Evolutionary conservation across 2,113 vertebrate genomes (phyloP).

Genomic region (Salminus brasiliensis): DNA sequence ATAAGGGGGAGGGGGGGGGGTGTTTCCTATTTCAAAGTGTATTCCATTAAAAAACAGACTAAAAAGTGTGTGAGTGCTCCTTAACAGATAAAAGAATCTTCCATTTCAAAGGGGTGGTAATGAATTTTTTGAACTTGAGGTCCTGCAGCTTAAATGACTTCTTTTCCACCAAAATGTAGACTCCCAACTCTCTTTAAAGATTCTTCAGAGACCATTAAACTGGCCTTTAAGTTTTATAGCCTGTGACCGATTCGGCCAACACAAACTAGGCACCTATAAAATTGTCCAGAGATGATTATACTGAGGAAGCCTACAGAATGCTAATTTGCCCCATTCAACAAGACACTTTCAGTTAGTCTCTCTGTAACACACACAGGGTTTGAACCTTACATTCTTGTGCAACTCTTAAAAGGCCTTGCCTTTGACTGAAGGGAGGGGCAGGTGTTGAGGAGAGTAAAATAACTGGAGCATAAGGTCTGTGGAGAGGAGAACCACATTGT

Average conservation of each 20-base stretch:
- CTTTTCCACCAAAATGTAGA: slow-evolving; percentile 60
- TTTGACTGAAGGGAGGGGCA: slow-evolving; percentile 1
- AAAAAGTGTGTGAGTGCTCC: slow-evolving; percentile 9
- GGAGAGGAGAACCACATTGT: too few relatives aligned
- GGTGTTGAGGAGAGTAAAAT: not conserved
- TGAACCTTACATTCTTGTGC: slow-evolving; percentile 39
- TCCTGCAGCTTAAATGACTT: slow-evolving; percentile 52
- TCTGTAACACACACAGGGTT: slow-evolving; percentile 36
- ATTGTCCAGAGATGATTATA: slow-evolving; percentile 63
- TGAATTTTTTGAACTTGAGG: slow-evolving; percentile 47
- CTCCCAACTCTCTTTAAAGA: slow-evolving; percentile 66
- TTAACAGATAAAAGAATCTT: slow-evolving; percentile 54
- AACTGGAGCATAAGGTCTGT: too few relatives aligned
- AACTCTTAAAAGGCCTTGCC: slow-evolving; percentile 1
- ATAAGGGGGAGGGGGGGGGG: not conserved
- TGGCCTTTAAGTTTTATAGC: slow-evolving; percentile 67
- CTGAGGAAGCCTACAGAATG: slow-evolving; percentile 56
- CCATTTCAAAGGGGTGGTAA: slow-evolving; percentile 54
- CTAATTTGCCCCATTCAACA: slow-evolving; percentile 58
- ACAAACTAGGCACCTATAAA: slow-evolving; percentile 66
- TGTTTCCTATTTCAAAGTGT: not conserved
- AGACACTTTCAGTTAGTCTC: slow-evolving; percentile 13
- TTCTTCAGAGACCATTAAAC: slow-evolving; percentile 68
- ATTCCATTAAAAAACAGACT: slow-evolving; percentile 32
- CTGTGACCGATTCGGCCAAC: slow-evolving; percentile 65